Evolutionary conservation across 1,140 invertebrate species (phyloP).

Genomic region (Ostrea denselamellosa): DNA sequence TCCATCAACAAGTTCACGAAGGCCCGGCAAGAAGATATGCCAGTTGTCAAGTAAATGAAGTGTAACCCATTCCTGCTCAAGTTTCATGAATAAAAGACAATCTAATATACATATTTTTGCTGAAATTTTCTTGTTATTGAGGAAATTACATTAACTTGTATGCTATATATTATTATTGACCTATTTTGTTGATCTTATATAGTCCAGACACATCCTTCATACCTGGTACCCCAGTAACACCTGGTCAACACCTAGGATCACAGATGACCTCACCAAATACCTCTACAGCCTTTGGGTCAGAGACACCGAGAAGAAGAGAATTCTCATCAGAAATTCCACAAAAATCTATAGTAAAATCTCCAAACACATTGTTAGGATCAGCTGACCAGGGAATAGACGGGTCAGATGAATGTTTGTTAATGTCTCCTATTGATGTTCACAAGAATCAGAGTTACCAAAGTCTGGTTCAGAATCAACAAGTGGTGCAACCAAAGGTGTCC

Average conservation of each 20-base stretch:
- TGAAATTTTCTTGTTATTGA: no score
- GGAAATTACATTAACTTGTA: no score
- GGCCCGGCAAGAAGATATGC: constrained; percentile 61
- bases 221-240: constrained; percentile 60
- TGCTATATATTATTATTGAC: neutral
- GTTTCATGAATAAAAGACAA: neutral
- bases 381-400: neutral
- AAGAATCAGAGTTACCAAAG: constrained; percentile 4
- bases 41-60: constrained; percentile 55
- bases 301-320: neutral
- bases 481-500: constrained; percentile 4
- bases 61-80: neutral
- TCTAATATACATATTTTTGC: no score
- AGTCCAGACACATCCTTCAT: constrained; percentile 67
- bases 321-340: neutral
- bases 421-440: constrained; percentile 33
- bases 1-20: constrained; percentile 66
- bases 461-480: constrained; percentile 8
- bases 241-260: constrained; percentile 16
- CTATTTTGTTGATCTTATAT: constrained; percentile 23
- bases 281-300: neutral
- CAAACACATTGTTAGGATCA: neutral
- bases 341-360: neutral
- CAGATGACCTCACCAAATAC: neutral
- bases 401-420: neutral